Percentiles rank a stretch among this genome's conserved stretches.
These are phyloP conservation scores for Malthinus seriepunctatus DNA, from an alignment of 2,888 invertebrate genomes.

Conservation along the genomic window DNA sequence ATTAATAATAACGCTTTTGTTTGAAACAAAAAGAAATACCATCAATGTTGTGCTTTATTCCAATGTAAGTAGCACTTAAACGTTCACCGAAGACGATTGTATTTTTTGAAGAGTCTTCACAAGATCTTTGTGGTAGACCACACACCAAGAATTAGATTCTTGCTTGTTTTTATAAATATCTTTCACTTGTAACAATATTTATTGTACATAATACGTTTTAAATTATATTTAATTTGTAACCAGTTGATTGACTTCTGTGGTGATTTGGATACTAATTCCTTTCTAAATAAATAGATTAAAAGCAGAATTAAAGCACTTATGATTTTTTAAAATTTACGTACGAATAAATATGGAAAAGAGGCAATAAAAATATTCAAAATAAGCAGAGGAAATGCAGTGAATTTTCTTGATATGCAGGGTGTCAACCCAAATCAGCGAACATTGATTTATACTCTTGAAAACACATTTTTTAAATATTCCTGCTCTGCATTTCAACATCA, in stretches of 20 bases:
- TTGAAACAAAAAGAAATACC: constrained; percentile 3
- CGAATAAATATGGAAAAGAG: too few species aligned
- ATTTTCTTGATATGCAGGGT: background rate
- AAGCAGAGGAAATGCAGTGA: background rate
- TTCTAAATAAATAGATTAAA: background rate
- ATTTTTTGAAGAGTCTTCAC: constrained; percentile 39
- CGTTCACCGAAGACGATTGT: constrained; percentile 41
- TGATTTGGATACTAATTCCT: background rate
- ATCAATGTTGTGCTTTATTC: constrained; percentile 22
- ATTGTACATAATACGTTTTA: background rate
- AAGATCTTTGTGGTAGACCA: constrained; percentile 37
- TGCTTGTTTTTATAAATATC: constrained; percentile 5
- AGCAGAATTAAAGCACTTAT: too few species aligned
- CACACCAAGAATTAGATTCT: constrained; percentile 34
- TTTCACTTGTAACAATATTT: constrained; percentile 5
- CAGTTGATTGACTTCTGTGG: background rate
- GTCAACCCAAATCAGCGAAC: too few species aligned
- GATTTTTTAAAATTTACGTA: background rate
- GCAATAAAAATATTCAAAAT: background rate
- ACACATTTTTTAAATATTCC: too few species aligned
- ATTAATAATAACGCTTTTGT: background rate
- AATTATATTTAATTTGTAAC: background rate
- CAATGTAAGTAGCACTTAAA: constrained; percentile 44
- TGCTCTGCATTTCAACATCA: too few species aligned
- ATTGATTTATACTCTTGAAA: too few species aligned